Evolutionary conservation across 2,113 vertebrate species (phyloP).

Genomic region (Jacana jacana): DNA sequence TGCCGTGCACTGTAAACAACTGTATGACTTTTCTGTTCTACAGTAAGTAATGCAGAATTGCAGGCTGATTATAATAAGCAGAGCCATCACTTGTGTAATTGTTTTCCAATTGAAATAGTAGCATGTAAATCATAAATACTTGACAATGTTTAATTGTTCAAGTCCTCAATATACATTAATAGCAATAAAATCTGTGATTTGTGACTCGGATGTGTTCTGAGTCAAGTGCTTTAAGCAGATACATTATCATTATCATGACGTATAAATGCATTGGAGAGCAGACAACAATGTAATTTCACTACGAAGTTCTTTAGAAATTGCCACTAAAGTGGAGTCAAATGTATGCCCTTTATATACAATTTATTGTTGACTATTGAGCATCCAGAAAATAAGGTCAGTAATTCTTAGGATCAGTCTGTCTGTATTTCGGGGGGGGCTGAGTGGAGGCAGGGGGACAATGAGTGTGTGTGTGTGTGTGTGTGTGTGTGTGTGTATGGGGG

Average conservation of each 20-base stretch:
- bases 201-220: slow-evolving; percentile 56
- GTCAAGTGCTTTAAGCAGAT: slow-evolving; percentile 70
- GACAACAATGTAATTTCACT: slow-evolving; percentile 60
- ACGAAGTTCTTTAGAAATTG: slow-evolving; percentile 54
- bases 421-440: not conserved
- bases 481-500: not conserved
- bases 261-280: slow-evolving; percentile 63
- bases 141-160: slow-evolving; percentile 61
- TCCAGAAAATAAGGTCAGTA: slow-evolving; percentile 30
- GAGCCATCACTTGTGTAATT: slow-evolving; percentile 41
- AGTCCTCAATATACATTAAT: slow-evolving; percentile 41
- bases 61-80: slow-evolving; percentile 38
- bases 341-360: slow-evolving; percentile 5
- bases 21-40: slow-evolving; percentile 24
- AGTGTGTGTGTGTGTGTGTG: too few relatives aligned
- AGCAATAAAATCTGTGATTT: slow-evolving; percentile 60
- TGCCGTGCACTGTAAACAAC: slow-evolving; percentile 33
- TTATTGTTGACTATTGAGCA: slow-evolving; percentile 29
- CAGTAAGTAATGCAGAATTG: slow-evolving; percentile 43
- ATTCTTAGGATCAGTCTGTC: not conserved
- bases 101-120: slow-evolving; percentile 18
- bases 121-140: slow-evolving; percentile 46
- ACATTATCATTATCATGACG: slow-evolving; percentile 57
- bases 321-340: slow-evolving; percentile 22
- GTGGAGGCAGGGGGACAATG: not conserved